Evolutionary conservation across 2,797 vertebrate genomes (phyloP), one percentile per base, ranked within the genome.

Genomic region (Mus caroli): DNA sequence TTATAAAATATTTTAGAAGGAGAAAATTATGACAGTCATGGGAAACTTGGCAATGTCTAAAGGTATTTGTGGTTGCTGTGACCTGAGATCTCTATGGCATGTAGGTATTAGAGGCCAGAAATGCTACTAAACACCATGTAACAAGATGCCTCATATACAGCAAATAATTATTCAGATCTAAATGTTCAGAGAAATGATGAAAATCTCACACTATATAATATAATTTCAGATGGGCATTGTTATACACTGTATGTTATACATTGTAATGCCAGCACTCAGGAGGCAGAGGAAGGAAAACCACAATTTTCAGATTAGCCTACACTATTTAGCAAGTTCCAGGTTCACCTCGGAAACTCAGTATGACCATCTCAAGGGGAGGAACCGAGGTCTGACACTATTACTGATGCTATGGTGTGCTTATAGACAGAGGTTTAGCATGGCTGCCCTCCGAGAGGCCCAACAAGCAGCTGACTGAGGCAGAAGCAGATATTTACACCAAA

Each of bases 1-100:
- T 94, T 94, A 78, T 86, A 95, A 85, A 78, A 86, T 90, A 50
- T 8, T 79, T 94, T 78, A 94, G 79, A 34, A 58, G 15, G 24
- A 14, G 22, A 43, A n/a, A 31, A 26, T 62, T 89, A 85, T 90
- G 50, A 40, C 28, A 37, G 40, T 34, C 54, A 79, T 13, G 28
- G 28, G 67, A 56, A 7, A 88, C 28, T 90, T 88, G 67, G 4
- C 54, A 88, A 50, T 90, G 28, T 94, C 84, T 92, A 20, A 82
- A 94, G 52, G 85, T 15, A 58, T 77, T 50, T 83, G 14, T 94
- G 40, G 43, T 80, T 93, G 58, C 77, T 78, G 76, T 13, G 2
- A 93, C 69, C 87, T 40, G 40, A 3, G 28, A 0, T 31, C 15
- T 14, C 1, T 28, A 40, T 40, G 17, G 40, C 22, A 77, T 76